These are phyloP conservation scores for Halcyon malimbica DNA, from an alignment of 2,113 vertebrate genomes.

Conservation along the genomic window DNA sequence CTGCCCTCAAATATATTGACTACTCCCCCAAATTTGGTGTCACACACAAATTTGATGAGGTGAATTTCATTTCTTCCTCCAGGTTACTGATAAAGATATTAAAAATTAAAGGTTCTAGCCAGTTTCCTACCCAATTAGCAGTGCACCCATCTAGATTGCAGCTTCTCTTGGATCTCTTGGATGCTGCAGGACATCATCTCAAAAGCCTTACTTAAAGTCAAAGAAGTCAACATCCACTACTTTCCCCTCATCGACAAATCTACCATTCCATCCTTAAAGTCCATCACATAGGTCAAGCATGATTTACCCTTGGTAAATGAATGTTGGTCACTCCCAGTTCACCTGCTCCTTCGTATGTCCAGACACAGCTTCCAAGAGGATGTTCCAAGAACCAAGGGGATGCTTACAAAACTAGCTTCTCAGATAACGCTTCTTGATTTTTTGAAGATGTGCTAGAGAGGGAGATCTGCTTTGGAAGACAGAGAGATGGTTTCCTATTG, in stretches of 20 bases:
- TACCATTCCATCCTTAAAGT: neutral
- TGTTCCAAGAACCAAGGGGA: neutral
- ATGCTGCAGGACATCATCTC: neutral
- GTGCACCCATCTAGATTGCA: neutral
- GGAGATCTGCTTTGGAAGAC: neutral
- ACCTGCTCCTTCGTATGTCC: neutral
- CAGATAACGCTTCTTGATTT: neutral
- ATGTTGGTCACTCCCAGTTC: neutral
- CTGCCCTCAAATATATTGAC: neutral
- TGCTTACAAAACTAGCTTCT: neutral
- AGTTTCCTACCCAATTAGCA: neutral
- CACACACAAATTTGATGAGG: neutral
- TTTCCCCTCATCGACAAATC: neutral
- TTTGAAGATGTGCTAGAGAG: neutral
- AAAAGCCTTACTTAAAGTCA: neutral
- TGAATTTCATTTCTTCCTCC: neutral
- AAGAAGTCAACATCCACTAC: neutral
- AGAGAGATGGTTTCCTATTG: neutral
- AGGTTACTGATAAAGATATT: neutral
- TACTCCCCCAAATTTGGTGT: neutral
- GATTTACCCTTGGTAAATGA: neutral
- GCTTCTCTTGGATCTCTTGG: neutral
- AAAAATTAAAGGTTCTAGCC: neutral
- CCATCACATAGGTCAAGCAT: neutral
- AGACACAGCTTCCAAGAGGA: neutral